These are phyloP conservation scores for Seriola rivoliana DNA, from an alignment of 2,113 vertebrate genomes.

Conservation along the genomic window DNA sequence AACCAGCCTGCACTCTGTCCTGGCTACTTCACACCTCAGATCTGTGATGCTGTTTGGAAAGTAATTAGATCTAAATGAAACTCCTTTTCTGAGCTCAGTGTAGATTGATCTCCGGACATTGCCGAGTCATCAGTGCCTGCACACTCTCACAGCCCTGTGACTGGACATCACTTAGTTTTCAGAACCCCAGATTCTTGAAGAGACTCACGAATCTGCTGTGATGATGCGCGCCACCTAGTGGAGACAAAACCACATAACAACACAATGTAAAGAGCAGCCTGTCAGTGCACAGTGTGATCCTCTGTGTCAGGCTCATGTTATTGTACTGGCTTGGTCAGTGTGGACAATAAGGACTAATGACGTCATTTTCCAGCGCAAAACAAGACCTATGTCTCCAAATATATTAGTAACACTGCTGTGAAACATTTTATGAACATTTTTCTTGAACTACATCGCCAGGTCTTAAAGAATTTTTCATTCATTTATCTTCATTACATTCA, in stretches of 20 bases:
- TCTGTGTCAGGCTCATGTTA: neutral
- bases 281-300: neutral
- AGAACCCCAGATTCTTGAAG: too few relatives aligned
- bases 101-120: neutral
- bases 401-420: too few relatives aligned
- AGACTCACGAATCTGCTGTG: neutral
- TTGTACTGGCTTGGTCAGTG: neutral
- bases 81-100: neutral
- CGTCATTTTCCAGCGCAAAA: too few relatives aligned
- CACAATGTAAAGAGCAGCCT: neutral
- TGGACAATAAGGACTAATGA: neutral
- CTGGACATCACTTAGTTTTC: neutral
- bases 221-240: conserved; percentile 42
- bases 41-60: neutral
- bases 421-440: too few relatives aligned
- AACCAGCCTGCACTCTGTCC: neutral
- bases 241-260: neutral
- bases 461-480: too few relatives aligned
- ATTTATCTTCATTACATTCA: too few relatives aligned
- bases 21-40: neutral
- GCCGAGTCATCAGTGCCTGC: conserved; percentile 18
- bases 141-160: conserved; percentile 17
- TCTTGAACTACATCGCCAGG: too few relatives aligned
- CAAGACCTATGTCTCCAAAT: too few relatives aligned
- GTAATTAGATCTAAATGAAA: neutral